Base-by-base conservation (phyloP, 2,888 invertebrate species). In the Meteorus cinctellus region DNA sequence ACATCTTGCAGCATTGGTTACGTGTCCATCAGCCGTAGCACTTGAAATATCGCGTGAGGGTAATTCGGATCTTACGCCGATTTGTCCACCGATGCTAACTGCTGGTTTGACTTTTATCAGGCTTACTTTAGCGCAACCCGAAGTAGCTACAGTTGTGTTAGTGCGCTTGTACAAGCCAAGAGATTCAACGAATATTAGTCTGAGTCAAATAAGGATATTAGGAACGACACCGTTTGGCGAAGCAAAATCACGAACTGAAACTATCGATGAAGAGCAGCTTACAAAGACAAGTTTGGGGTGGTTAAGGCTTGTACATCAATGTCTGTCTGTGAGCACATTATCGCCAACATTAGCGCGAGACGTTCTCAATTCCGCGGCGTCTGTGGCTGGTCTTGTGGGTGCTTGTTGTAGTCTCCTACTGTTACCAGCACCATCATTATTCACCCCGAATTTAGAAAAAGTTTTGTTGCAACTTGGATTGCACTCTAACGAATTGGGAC, bases 71-170 rank as follows among this genome's bases (percentile, higher is more conserved):
- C 91, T 96, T 34, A 94, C 95, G 2, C 97, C 97, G 2, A 93
- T 97, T 36, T 95, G 96, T 80, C 94, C 96, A 29, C 97, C 97
- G 1, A 92, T 96, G 88, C 93, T 94, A 80, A 97, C 97, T 3
- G 95, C 96, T 78, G 97, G 97, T 76, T 93, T 96, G 91, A 96
- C 96, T 0, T 95, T 94, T 88, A 97, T 98, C 87, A 94, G 96
- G 71, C 92, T 97, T 29, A 95, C 95, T 83, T 91, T 97, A 19
- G 93, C 95, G 2, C 93, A 95, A 78, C 96, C 97, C 1, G 95
- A 97, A 90, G 95, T 97, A 19, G 96, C 96, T 60, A 96, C 95
- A 77, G 94, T 95, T 60, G 95, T 98, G 75, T 93, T 96, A 72
- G 91, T 96, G 10, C 91, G 94, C 41, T 90, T 95, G 29, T 96